A percentile compares a stretch with the other conserved stretches of the same genome.
Evolutionary conservation across 1,140 invertebrate genomes (phyloP).

Genomic region (Hylaeus anthracinus): DNA sequence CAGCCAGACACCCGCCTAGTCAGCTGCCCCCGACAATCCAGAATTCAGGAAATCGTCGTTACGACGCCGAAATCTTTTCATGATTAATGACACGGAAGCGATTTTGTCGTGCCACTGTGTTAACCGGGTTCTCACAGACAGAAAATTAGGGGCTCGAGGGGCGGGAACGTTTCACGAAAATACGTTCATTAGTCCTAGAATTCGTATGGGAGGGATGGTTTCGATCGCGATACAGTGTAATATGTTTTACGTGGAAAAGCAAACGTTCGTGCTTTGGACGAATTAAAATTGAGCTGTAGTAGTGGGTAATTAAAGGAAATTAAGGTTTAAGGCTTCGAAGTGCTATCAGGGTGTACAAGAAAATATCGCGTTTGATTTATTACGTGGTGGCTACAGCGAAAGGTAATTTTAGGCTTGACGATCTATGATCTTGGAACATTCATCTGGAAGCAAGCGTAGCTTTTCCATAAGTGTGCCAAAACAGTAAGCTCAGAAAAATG

Average conservation of each 20-base stretch:
- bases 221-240: background rate
- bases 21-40: conserved; percentile 57
- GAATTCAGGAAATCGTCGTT: conserved; percentile 71
- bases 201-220: background rate
- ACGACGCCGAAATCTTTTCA: conserved; percentile 60
- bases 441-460: no score
- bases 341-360: no score
- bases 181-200: conserved; percentile 21
- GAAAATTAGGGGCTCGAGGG: conserved; percentile 17
- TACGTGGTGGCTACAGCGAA: no score
- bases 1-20: background rate
- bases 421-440: no score
- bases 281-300: background rate
- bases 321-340: background rate
- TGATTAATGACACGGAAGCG: conserved; percentile 65
- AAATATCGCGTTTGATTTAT: no score
- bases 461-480: no score
- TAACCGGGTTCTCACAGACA: conserved; percentile 39
- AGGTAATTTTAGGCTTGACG: no score
- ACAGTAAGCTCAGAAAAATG: no score
- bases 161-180: background rate
- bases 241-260: background rate
- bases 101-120: conserved; percentile 51
- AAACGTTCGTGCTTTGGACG: background rate
- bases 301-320: background rate